phyloP scores from a whole-genome alignment of 1,140 invertebrate species.

The Macrostomum lignano region DNA sequence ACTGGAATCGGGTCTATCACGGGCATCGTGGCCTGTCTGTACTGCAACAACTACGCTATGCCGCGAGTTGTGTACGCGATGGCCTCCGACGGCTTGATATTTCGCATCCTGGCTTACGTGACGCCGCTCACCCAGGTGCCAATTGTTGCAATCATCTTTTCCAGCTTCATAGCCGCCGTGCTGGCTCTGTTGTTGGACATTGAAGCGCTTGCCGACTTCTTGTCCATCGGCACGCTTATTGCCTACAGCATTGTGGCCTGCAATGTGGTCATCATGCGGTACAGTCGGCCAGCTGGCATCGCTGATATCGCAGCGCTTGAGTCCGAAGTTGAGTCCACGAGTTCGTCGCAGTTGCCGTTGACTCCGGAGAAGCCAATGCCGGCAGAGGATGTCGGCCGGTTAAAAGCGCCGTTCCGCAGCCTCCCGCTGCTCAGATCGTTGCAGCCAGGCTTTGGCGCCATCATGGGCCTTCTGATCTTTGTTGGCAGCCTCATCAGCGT shows the following conservation, averaged over 20 bases:
- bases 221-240: conserved; percentile 63
- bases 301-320: background rate
- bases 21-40: conserved; percentile 53
- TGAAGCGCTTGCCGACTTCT: conserved; percentile 62
- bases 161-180: conserved; percentile 42
- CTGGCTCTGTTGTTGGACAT: conserved; percentile 60
- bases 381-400: background rate
- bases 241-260: conserved; percentile 67
- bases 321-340: background rate
- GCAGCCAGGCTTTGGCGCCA: background rate
- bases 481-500: no score
- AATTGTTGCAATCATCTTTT: conserved; percentile 44
- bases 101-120: no score
- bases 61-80: conserved; percentile 9
- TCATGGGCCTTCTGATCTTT: no score
- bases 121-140: conserved; percentile 32
- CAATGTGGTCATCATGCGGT: conserved; percentile 50
- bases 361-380: background rate
- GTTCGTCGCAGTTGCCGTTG: background rate
- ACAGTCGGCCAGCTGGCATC: conserved; percentile 19
- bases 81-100: conserved; percentile 9
- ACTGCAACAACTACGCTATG: conserved; percentile 7
- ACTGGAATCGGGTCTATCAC: conserved; percentile 57
- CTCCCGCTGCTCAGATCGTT: background rate
- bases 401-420: background rate